Percentiles rank a stretch among this genome's conserved stretches.
These are phyloP conservation scores for Ginglymostoma cirratum DNA, from an alignment of 2,113 vertebrate species.

Conservation along the genomic window DNA sequence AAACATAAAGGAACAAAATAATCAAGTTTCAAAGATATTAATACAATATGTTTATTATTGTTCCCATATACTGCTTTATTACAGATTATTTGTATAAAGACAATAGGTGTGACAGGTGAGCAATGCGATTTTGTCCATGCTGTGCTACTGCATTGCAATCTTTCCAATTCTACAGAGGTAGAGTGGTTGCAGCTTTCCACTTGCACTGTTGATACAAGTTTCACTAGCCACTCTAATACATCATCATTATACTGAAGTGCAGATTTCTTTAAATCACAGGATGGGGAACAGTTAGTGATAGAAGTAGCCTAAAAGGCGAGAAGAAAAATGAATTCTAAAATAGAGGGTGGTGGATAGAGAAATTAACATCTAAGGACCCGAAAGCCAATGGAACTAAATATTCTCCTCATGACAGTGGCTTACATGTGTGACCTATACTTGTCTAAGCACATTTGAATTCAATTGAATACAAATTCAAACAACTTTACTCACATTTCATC, in stretches of 20 bases:
- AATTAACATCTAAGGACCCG: not conserved
- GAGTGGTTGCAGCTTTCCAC: not conserved
- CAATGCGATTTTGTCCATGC: not conserved
- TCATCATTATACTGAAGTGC: not conserved
- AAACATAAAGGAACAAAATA: not conserved
- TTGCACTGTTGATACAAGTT: not conserved
- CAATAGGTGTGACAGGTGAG: not conserved
- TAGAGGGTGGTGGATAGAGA: not conserved
- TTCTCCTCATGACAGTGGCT: not conserved
- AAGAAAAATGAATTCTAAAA: not conserved
- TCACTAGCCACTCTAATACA: not conserved
- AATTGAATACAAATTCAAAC: not conserved
- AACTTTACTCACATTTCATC: constrained; percentile 15
- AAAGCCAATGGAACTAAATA: not conserved
- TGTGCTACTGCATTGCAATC: not conserved
- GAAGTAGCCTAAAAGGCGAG: not conserved
- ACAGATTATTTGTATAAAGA: not conserved
- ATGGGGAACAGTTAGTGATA: not conserved
- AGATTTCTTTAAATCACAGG: not conserved
- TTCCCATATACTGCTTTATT: not conserved
- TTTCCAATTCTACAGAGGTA: not conserved
- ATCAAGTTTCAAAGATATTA: not conserved
- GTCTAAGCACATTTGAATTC: not conserved
- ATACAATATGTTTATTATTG: not conserved
- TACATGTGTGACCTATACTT: not conserved